Evolutionary conservation across 2,888 invertebrate genomes (phyloP).

Genomic region (Drosophila picticornis): DNA sequence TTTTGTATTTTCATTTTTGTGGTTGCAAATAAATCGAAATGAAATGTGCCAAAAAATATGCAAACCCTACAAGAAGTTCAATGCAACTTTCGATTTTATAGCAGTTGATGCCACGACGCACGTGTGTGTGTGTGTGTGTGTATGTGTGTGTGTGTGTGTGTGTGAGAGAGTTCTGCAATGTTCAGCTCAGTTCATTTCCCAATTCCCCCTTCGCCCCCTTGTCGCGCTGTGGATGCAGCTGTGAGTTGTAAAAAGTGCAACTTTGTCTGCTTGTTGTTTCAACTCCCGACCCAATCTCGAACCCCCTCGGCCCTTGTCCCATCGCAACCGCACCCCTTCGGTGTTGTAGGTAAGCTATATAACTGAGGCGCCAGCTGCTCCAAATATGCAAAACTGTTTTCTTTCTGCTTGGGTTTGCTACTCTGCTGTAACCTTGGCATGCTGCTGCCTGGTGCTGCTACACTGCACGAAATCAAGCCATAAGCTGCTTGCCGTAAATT

Average conservation of each 20-base stretch:
- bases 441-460: not conserved
- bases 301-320: not conserved
- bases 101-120: constrained; percentile 23
- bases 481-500: not conserved
- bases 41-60: constrained; percentile 14
- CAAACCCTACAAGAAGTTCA: constrained; percentile 36
- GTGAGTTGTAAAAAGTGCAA: constrained; percentile 70
- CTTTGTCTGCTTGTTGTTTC: constrained; percentile 60
- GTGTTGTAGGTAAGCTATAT: constrained; percentile 4
- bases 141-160: constrained; percentile 1
- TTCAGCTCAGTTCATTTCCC: constrained; percentile 24
- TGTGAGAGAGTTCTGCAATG: constrained; percentile 10
- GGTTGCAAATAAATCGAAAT: constrained; percentile 27
- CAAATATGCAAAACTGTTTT: constrained; percentile 45
- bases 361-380: constrained; percentile 39
- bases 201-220: not conserved
- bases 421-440: constrained; percentile 51
- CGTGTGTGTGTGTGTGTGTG: not conserved
- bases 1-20: constrained; percentile 14
- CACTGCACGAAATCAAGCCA: constrained; percentile 5
- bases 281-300: constrained; percentile 6
- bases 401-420: not conserved
- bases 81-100: constrained; percentile 58
- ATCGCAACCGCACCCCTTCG: not conserved
- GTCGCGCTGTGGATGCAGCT: constrained; percentile 1